Conservation (phyloP, 2,113 vertebrate species). For the Xiphophorus hellerii region DNA sequence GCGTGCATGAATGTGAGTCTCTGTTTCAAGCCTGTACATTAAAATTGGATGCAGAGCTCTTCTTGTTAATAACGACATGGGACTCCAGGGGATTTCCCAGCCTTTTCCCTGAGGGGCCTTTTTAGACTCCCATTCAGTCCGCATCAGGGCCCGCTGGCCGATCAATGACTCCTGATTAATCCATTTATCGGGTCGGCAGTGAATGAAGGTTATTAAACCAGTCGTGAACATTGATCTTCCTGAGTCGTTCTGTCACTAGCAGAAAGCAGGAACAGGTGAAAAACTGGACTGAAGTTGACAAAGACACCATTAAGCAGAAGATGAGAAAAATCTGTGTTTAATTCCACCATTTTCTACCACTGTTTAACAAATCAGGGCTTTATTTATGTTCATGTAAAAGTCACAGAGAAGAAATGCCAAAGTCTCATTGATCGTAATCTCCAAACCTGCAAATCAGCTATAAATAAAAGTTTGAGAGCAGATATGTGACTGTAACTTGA, state of each 20-base stretch:
- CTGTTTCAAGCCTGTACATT: neutral
- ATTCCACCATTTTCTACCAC: no score
- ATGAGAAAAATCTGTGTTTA: no score
- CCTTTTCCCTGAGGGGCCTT: constrained; percentile 11
- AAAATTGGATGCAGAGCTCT: constrained; percentile 43
- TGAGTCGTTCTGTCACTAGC: neutral
- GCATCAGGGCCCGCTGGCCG: neutral
- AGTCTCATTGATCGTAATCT: no score
- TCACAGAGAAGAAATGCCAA: no score
- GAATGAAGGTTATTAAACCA: constrained; percentile 67
- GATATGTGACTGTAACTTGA: no score
- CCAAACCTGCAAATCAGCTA: neutral
- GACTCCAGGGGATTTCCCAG: constrained; percentile 46
- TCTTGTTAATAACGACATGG: constrained; percentile 51
- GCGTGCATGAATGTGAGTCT: neutral
- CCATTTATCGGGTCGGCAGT: constrained; percentile 52
- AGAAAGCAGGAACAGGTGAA: constrained; percentile 33
- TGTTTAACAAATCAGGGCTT: no score
- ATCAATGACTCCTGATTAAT: constrained; percentile 72
- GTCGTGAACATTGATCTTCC: constrained; percentile 42
- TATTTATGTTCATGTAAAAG: no score
- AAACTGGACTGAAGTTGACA: constrained; percentile 10
- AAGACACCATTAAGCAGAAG: neutral
- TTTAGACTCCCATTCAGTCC: constrained; percentile 18
- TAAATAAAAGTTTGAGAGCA: neutral